Percentiles rank a stretch among this genome's conserved stretches.
Conservation (phyloP, 2,113 vertebrate species). For the Halcyon malimbica region DNA sequence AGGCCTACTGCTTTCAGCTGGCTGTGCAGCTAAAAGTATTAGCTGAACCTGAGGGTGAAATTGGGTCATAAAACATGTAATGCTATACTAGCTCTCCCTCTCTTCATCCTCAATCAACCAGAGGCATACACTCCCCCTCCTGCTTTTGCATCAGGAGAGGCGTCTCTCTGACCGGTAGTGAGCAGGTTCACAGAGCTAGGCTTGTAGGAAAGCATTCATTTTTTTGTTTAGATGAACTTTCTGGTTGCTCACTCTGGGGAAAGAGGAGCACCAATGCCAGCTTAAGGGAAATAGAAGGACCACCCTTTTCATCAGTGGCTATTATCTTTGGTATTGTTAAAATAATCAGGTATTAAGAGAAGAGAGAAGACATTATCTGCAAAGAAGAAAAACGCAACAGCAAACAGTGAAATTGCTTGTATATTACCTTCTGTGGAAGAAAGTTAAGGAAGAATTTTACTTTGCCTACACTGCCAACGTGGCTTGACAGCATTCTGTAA, state of each 20-base stretch:
- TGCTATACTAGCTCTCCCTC: background rate
- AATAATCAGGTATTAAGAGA: background rate
- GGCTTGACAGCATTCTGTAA: background rate
- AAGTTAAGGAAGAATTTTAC: background rate
- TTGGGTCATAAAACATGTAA: background rate
- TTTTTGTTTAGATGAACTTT: background rate
- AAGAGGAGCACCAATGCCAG: background rate
- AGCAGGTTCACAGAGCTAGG: background rate
- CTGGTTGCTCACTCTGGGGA: background rate
- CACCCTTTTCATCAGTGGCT: background rate
- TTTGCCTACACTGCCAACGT: background rate
- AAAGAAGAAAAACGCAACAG: background rate
- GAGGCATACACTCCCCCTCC: background rate
- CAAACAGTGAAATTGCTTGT: background rate
- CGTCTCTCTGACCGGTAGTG: background rate
- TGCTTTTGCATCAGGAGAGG: background rate
- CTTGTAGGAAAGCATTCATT: background rate
- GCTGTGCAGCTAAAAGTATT: background rate
- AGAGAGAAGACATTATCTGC: background rate
- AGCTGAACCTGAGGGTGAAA: background rate
- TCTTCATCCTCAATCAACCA: background rate
- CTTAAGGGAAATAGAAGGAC: background rate
- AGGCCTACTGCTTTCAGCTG: background rate
- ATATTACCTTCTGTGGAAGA: background rate
- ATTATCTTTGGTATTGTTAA: background rate